Evolutionary conservation across 2,113 vertebrate genomes (phyloP), one percentile per base, ranked within the genome.

Genomic region (Axis porcinus): DNA sequence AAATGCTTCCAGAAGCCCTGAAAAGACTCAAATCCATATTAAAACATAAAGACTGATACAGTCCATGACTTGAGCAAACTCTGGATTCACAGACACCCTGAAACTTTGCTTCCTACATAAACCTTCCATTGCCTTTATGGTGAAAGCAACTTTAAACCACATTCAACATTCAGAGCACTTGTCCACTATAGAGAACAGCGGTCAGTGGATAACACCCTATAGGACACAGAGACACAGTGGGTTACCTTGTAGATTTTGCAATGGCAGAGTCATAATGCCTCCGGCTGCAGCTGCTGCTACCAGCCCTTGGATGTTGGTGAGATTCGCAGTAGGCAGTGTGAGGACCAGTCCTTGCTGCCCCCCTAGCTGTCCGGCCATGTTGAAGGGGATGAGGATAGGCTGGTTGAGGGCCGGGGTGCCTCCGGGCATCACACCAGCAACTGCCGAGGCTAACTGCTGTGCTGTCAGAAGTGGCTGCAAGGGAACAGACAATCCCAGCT

Each of bases 171-270:
- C 12, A 16, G 45, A 6, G 8, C 4, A 52, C 19, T 19, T 47
- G 28, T 36, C 13, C 79, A 54, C 33, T 64, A 50, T 11, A 78
- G 58, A 57, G 50, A 82, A 78, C 13, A 40, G n/a, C 9, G 45
- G 30, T 15, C 30, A 47, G 7, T 4, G 54, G 16, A 15, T 23
- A 67, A 43, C 67, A 30, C 47, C 7, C 50, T 12, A 1, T 1
- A 0, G 12, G 40, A 10, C 25, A 21, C 52, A 86, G 0, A 33
- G 60, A 92, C 36, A 50, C 16, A 52, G 16, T 19, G 4, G 45
- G 88, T 99, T 99, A 99, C 99, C 99, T 99, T 99, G 99, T 99
- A 99, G 99, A 99, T 99, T 99, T 99, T 99, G 99, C 98, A 99
- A 99, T 96, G 99, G 99, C 98, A 99, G 99, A 36, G 99, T 99